Base-by-base conservation (phyloP, 2,888 invertebrate genomes). In the Aradus depressus region DNA sequence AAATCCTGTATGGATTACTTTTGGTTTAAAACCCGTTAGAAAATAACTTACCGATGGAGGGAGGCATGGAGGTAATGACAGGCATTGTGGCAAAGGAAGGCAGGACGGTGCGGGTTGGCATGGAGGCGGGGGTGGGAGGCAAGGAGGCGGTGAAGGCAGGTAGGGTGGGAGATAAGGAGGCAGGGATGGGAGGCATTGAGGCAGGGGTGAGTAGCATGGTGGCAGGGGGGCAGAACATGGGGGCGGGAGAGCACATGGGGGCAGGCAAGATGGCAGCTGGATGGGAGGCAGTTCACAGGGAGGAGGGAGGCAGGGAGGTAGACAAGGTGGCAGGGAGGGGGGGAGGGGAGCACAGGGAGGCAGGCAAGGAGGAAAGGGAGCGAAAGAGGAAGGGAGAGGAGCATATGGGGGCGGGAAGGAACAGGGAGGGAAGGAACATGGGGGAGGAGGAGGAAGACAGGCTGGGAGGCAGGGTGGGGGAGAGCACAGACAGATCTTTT, bases 191-290 rank as follows among this genome's bases (percentile, higher is more conserved):
- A n/a, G n/a, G n/a, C n/a, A n/a, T n/a, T n/a, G n/a, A n/a, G n/a
- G n/a, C n/a, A n/a, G n/a, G 6, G 23, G 42, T 10, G 21, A 12
- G n/a, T n/a, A n/a, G 21, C 43, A 28, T 16, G 43, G 43, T 28
- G 43, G 43, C 16, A 25, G 28, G 2, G 43, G 43, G 2, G 43
- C 28, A 6, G 25, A n/a, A 25, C 43, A 43, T 18, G 43, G 43
- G 16, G 43, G 43, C 31, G 43, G 43, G 41, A 16, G 14, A 10
- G n/a, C n/a, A n/a, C 41, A 41, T 2, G 41, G 41, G 10, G 41
- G 41, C 4, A 25, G 41, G 23, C 41, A 41, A 3, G 22, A 21
- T 23, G 41, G 41, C n/a, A n/a, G n/a, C n/a, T n/a, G n/a, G n/a
- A n/a, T n/a, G n/a, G n/a, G n/a, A 8, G 41, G 41, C 12, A 26